A percentile compares a stretch with the other conserved stretches of the same genome.
phyloP scores from a whole-genome alignment of 2,797 vertebrate genomes.

The Tangara arthus region DNA sequence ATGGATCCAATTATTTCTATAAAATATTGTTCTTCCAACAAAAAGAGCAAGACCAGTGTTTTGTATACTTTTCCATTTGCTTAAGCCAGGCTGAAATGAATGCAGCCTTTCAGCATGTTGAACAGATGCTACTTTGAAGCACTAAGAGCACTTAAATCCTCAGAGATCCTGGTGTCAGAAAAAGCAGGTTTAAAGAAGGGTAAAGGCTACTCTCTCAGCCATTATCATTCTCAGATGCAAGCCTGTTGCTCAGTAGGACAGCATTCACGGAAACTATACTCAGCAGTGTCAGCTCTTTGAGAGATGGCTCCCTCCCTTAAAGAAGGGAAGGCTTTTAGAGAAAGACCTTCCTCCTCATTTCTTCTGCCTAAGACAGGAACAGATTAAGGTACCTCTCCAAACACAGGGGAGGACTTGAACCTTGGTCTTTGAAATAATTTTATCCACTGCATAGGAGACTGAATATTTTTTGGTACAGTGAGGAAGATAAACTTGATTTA shows the following conservation, averaged over 20 bases:
- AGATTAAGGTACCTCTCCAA: neutral
- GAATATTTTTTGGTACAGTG: neutral
- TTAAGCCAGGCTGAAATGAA: neutral
- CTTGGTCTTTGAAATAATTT: neutral
- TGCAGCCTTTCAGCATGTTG: neutral
- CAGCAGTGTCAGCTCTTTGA: neutral
- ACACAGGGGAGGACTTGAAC: neutral
- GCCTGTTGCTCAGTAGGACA: neutral
- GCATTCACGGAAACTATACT: neutral
- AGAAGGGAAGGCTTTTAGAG: neutral
- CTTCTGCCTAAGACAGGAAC: neutral
- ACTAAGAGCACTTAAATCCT: neutral
- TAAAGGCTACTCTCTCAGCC: neutral
- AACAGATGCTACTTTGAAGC: neutral
- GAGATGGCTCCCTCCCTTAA: neutral
- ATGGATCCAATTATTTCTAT: neutral
- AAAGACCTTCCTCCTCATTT: neutral
- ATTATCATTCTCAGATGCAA: neutral
- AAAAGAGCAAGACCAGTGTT: neutral
- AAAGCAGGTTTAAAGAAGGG: neutral
- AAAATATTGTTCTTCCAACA: neutral
- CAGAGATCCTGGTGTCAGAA: neutral
- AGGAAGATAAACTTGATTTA: neutral
- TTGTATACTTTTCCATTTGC: neutral
- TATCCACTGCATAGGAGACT: neutral